Evolutionary conservation across 1,140 invertebrate species (phyloP).

Genomic region (Acromyrmex charruanus): DNA sequence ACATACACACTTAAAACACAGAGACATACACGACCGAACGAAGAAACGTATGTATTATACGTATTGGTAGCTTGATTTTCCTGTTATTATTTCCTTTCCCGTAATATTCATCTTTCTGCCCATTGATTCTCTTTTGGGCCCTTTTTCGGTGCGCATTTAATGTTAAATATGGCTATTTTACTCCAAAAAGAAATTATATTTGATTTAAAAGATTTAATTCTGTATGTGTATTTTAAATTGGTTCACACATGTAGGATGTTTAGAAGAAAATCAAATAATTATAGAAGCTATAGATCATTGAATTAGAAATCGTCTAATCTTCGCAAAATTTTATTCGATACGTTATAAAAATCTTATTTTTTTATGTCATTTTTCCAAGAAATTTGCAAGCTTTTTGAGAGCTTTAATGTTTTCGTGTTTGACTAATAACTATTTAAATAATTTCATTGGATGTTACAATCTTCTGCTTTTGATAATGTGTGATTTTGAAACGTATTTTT

Average conservation of each 20-base stretch:
- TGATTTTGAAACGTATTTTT: constrained; percentile 24
- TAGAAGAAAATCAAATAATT: not conserved
- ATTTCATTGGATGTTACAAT: constrained; percentile 5
- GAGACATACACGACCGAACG: not conserved
- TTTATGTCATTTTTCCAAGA: not conserved
- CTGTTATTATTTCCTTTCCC: constrained; percentile 31
- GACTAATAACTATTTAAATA: constrained; percentile 21
- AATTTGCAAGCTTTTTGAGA: not conserved
- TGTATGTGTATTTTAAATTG: not conserved
- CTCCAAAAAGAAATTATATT: not conserved
- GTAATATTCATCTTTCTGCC: constrained; percentile 1
- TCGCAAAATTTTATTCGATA: not conserved
- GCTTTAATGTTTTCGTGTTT: not conserved
- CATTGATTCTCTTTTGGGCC: constrained; percentile 9
- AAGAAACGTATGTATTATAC: not conserved
- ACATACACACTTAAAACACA: not conserved
- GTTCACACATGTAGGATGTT: not conserved
- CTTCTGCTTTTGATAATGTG: constrained; percentile 35
- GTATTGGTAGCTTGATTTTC: constrained; percentile 26
- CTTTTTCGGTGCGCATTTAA: not conserved
- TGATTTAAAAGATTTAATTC: not conserved
- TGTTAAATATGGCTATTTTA: not conserved
- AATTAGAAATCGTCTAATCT: not conserved
- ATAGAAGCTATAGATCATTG: not conserved
- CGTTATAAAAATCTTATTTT: not conserved